phyloP scores from a whole-genome alignment of 2,797 vertebrate species.

The Rhabdophis nuchalis region DNA sequence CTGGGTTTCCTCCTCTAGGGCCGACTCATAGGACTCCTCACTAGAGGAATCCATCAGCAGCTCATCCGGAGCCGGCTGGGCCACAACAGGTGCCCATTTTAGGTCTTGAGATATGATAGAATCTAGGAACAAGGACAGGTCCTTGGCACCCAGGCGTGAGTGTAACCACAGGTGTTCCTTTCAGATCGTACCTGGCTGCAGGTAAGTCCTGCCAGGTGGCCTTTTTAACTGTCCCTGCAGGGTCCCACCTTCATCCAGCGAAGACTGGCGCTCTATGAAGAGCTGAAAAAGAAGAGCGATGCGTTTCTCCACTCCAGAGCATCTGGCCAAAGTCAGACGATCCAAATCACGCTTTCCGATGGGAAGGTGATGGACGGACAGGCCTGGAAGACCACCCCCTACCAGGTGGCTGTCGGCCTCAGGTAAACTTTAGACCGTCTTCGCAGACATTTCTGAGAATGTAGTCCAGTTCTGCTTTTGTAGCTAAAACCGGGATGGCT shows the following conservation, averaged over 20 bases:
- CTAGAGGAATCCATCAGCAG: too few species aligned
- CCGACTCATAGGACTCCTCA: too few species aligned
- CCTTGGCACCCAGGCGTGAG: neutral
- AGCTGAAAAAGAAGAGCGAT: slow-evolving; percentile 82
- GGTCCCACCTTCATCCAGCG: slow-evolving; percentile 76
- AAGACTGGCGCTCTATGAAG: slow-evolving; percentile 81
- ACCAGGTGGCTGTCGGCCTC: slow-evolving; percentile 81
- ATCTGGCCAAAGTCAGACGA: slow-evolving; percentile 62
- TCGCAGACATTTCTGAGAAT: neutral
- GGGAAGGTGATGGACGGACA: slow-evolving; percentile 72
- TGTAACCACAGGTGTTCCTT: neutral
- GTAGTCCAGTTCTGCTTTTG: neutral
- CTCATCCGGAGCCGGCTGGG: too few species aligned
- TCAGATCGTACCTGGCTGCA: neutral
- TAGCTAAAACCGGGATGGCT: neutral
- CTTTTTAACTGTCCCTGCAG: slow-evolving; percentile 58
- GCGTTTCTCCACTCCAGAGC: slow-evolving; percentile 71
- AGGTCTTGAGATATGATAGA: too few species aligned
- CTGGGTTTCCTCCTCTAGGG: too few species aligned
- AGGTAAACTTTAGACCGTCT: slow-evolving; percentile 73
- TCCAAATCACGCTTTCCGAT: slow-evolving; percentile 76
- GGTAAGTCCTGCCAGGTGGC: too few species aligned
- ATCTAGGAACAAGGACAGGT: neutral
- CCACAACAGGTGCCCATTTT: too few species aligned
- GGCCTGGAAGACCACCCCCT: slow-evolving; percentile 86